These are phyloP conservation scores for Plestiodon gilberti DNA, from an alignment of 2,113 vertebrate species.

Conservation along the genomic window DNA sequence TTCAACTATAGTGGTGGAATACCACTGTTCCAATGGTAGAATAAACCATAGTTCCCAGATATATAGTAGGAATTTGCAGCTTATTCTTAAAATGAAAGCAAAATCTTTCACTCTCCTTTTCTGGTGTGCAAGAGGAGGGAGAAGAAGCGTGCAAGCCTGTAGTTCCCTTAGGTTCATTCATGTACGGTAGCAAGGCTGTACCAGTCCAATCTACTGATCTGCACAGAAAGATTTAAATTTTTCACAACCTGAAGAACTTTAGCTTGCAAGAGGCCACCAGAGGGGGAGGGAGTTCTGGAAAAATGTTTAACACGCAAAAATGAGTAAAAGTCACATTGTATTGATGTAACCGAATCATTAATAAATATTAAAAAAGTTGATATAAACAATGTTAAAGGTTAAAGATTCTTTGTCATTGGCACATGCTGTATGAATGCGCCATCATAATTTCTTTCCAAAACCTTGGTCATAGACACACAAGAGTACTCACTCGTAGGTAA, in stretches of 20 bases:
- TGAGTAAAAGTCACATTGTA: background rate
- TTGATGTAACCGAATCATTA: background rate
- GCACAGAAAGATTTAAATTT: background rate
- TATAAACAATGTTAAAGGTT: background rate
- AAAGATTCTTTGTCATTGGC: background rate
- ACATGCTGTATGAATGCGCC: background rate
- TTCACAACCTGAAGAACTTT: background rate
- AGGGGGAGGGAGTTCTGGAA: too few species aligned
- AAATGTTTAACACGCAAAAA: background rate
- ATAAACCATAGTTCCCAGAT: too few species aligned
- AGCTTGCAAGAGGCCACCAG: background rate
- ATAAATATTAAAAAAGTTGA: background rate
- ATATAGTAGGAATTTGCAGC: too few species aligned
- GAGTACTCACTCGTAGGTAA: slow-evolving; percentile 77
- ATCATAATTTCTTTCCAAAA: rapidly evolving
- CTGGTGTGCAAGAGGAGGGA: too few species aligned
- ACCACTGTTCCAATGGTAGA: too few species aligned
- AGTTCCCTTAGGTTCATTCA: too few species aligned
- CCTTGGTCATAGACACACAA: background rate
- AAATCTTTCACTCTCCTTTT: too few species aligned
- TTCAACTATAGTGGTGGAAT: too few species aligned
- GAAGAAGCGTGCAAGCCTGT: too few species aligned
- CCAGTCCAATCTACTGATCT: too few species aligned
- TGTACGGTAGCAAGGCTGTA: too few species aligned
- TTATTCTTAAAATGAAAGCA: too few species aligned